Conservation (phyloP, 2,113 vertebrate genomes). For the Nycticryphes semicollaris region DNA sequence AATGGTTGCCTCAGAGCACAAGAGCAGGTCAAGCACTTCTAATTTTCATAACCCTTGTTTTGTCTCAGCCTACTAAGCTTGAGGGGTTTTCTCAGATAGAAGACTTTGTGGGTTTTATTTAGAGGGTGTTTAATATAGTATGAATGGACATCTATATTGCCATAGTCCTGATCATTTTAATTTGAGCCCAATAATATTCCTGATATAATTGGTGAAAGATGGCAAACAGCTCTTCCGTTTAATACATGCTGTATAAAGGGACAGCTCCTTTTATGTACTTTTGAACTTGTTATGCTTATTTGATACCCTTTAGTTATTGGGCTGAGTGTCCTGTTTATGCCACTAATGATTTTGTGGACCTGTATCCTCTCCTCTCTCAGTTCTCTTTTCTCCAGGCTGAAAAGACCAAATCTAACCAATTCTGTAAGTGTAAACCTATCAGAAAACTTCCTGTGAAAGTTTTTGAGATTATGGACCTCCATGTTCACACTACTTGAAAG, state of each 20-base stretch:
- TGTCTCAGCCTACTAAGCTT: background rate
- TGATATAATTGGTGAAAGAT: too few species aligned
- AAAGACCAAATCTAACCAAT: too few species aligned
- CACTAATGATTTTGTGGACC: background rate
- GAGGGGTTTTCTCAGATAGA: background rate
- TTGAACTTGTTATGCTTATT: background rate
- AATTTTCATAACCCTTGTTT: background rate
- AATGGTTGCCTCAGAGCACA: background rate
- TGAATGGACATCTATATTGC: background rate
- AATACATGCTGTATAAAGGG: too few species aligned
- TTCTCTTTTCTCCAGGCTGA: background rate
- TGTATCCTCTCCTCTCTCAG: background rate
- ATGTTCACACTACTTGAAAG: background rate
- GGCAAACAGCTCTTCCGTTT: too few species aligned
- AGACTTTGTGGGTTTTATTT: background rate
- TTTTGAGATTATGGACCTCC: background rate
- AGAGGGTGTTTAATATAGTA: background rate
- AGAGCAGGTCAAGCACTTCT: background rate
- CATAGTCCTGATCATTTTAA: background rate
- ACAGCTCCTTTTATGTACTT: too few species aligned
- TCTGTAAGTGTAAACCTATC: background rate
- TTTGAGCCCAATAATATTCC: background rate
- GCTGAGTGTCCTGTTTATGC: background rate
- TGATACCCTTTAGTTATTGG: background rate
- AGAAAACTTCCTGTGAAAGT: background rate